phyloP scores from a whole-genome alignment of 2,888 invertebrate genomes.

The Eilema caniola region DNA sequence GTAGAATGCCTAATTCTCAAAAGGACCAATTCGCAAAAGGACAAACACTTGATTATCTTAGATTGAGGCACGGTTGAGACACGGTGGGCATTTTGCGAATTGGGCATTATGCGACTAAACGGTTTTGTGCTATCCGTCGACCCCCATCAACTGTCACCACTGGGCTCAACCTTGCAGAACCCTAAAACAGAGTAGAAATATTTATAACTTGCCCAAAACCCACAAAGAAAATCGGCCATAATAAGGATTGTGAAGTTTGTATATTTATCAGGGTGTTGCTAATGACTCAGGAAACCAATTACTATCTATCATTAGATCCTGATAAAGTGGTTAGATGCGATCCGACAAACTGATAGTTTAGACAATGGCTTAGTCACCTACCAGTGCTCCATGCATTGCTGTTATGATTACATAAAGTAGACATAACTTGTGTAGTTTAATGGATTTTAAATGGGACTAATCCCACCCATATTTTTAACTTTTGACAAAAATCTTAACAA shows the following conservation, averaged over 20 bases:
- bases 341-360: slow-evolving; percentile 26
- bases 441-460: not conserved
- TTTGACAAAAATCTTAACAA: no score
- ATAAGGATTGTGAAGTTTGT: not conserved
- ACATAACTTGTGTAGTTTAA: not conserved
- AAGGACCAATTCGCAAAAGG: no score
- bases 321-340: slow-evolving; percentile 20
- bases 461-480: not conserved
- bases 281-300: slow-evolving; percentile 1
- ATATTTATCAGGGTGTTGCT: not conserved
- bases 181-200: not conserved
- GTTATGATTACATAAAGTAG: not conserved
- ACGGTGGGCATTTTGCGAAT: no score
- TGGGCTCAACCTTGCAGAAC: not conserved
- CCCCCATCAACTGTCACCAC: no score
- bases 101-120: no score
- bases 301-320: not conserved
- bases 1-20: no score
- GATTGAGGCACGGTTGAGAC: no score
- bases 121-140: no score
- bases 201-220: no score
- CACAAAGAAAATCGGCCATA: not conserved
- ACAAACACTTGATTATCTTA: no score
- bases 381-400: slow-evolving; percentile 17
- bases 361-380: slow-evolving; percentile 37